phyloP scores from a whole-genome alignment of 2,888 invertebrate species.

The Eurytoma californica region DNA sequence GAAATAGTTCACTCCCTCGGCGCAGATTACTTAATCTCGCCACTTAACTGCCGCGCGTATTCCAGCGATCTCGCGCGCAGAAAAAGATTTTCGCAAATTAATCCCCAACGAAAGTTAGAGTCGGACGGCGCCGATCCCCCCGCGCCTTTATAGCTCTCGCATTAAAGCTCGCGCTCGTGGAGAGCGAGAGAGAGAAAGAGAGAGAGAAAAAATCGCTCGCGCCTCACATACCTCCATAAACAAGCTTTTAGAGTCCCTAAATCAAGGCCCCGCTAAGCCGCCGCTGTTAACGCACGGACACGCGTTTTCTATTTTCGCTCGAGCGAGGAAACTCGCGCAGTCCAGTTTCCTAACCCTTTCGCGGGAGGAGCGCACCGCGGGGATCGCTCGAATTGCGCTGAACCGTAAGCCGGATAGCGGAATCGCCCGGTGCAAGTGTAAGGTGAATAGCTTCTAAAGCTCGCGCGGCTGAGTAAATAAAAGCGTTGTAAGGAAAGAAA shows the following conservation, averaged over 20 bases:
- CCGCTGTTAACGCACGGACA: conserved; percentile 30
- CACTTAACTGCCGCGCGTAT: background rate
- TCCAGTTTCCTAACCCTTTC: conserved; percentile 2
- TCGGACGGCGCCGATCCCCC: background rate
- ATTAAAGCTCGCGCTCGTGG: conserved; percentile 15
- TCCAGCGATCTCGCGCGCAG: background rate
- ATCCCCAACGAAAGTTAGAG: conserved; percentile 36
- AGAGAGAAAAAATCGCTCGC: background rate
- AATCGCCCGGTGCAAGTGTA: background rate
- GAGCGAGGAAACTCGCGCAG: background rate
- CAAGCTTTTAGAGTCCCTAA: conserved; percentile 48
- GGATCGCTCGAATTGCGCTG: background rate
- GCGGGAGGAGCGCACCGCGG: background rate
- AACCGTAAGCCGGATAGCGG: background rate
- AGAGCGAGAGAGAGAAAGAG: background rate
- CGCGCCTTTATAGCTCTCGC: conserved; percentile 13
- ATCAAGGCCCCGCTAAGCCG: conserved; percentile 27
- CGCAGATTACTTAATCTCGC: conserved; percentile 25
- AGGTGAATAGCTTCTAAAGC: too few relatives aligned
- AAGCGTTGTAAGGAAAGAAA: too few relatives aligned
- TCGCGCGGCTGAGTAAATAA: too few relatives aligned
- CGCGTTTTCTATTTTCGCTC: conserved; percentile 23
- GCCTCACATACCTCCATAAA: conserved; percentile 51
- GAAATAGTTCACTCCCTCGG: background rate
- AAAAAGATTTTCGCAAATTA: conserved; percentile 31